Evolutionary conservation across 92 coral and sea anemone species (phyloP).

Genomic region (Actinostola sp.): DNA sequence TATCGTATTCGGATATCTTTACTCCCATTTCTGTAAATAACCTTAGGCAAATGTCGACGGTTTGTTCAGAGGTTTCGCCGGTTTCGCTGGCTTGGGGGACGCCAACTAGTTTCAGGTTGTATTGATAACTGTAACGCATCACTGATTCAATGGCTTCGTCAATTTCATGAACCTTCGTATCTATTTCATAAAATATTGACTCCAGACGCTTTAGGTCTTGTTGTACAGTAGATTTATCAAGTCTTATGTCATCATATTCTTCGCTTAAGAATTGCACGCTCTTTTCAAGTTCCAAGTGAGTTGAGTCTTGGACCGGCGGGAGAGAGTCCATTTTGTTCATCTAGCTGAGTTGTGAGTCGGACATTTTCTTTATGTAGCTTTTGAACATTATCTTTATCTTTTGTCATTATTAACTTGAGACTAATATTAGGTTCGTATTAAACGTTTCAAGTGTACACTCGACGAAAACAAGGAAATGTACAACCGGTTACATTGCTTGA

Average conservation of each 20-base stretch:
- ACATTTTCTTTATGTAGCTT: conserved; percentile 25
- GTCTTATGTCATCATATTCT: conserved; percentile 24
- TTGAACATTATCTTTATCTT: too few species aligned
- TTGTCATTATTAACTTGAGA: too few species aligned
- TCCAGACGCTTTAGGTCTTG: conserved; percentile 7
- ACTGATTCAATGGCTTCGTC: conserved; percentile 18
- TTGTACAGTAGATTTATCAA: neutral
- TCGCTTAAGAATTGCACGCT: conserved; percentile 22
- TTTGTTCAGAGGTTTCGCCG: neutral
- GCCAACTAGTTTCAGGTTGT: conserved; percentile 18
- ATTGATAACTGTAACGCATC: conserved; percentile 15
- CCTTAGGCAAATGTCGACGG: conserved; percentile 5
- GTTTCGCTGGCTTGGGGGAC: neutral
- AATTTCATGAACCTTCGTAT: conserved; percentile 9
- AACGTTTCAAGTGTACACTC: too few species aligned
- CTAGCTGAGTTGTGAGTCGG: conserved; percentile 15
- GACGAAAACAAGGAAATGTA: too few species aligned
- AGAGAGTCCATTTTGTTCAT: conserved; percentile 22
- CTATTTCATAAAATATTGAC: neutral
- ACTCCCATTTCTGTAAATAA: neutral
- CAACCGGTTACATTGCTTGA: too few species aligned
- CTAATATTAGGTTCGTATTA: too few species aligned
- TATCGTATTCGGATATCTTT: neutral
- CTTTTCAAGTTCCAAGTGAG: conserved; percentile 8
- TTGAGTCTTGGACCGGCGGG: too few species aligned